Base-by-base conservation (phyloP, 1,140 invertebrate genomes). In the Philopotamus ludificatus region DNA sequence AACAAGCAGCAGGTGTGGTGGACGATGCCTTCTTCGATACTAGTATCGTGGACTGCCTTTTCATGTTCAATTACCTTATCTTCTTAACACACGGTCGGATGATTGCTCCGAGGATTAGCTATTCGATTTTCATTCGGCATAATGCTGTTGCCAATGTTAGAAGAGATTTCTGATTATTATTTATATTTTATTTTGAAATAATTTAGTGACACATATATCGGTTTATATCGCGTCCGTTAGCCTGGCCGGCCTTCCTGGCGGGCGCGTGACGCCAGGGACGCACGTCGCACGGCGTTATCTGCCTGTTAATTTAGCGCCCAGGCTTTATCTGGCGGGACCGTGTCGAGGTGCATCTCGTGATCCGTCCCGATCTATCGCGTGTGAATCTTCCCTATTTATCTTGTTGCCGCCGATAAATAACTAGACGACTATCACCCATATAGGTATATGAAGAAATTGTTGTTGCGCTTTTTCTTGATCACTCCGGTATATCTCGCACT, bases 311-410 rank as follows among this genome's bases (percentile, higher is more conserved):
- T 68, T 68, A 68, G 26, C 54, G 44, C 55, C 45, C 53, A 39
- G 39, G 25, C 57, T 18, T 53, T 68, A 68, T 68, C 61, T 42
- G 61, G 12, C 18, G 1, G 16, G 25, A 3, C 39, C 15, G 51
- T 62, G 58, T 49, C 21, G 41, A 57, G 45, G 61, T 45, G 45
- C 61, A 68, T 64, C 66, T 68, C 66, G 66, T 68, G 66, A 64
- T 68, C 55, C 66, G 60, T 64, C 66, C 54, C 39, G 39, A 41
- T 58, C 62, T 68, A 68, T 68, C 67, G 67, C 62, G 67, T 68
- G 67, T 68, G 67, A 68, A 68, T 68, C 67, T 68, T 62, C 63
- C 63, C 63, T 65, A 68, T 68, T 68, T 68, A 68, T 68, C 67
- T 68, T 65, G 62, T 62, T 57, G n/a, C 22, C 10, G 54, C 42